These are phyloP conservation scores for Pipistrellus nathusii DNA, from an alignment of 2,797 vertebrate species.

Conservation along the genomic window DNA sequence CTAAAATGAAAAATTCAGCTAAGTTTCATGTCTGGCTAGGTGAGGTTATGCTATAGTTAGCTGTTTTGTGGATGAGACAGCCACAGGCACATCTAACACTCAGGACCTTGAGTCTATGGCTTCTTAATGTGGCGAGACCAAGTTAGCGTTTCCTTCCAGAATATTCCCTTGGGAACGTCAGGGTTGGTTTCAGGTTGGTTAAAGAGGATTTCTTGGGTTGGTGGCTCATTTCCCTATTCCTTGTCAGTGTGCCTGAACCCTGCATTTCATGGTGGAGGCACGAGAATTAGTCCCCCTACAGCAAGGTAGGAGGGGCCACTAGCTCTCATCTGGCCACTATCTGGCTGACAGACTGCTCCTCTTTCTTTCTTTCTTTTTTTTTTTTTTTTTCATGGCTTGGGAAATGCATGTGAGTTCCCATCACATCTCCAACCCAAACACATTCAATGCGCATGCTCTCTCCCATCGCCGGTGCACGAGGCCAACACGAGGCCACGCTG, in stretches of 20 bases:
- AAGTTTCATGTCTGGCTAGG: not conserved
- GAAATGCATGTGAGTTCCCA: not conserved
- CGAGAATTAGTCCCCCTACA: not conserved
- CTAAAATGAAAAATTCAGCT: not conserved
- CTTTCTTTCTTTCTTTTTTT: no score
- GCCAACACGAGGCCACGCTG: not conserved
- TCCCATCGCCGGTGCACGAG: rapidly evolving
- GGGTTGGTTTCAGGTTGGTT: not conserved
- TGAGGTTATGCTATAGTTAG: not conserved
- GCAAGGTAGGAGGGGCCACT: not conserved
- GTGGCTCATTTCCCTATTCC: not conserved
- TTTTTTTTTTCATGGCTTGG: not conserved
- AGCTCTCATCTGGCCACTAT: not conserved
- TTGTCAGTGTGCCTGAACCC: not conserved
- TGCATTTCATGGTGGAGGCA: not conserved
- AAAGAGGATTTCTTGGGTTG: not conserved
- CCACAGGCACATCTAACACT: not conserved
- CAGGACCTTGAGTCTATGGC: not conserved
- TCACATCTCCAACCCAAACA: not conserved
- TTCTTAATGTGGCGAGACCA: not conserved
- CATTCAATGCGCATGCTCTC: rapidly evolving
- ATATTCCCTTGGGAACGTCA: not conserved
- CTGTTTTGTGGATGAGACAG: not conserved
- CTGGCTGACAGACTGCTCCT: not conserved
- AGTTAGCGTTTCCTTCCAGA: not conserved